Percentiles rank a stretch among this genome's conserved stretches.
phyloP scores from a whole-genome alignment of 1,140 invertebrate genomes.

The Nebria ingens region DNA sequence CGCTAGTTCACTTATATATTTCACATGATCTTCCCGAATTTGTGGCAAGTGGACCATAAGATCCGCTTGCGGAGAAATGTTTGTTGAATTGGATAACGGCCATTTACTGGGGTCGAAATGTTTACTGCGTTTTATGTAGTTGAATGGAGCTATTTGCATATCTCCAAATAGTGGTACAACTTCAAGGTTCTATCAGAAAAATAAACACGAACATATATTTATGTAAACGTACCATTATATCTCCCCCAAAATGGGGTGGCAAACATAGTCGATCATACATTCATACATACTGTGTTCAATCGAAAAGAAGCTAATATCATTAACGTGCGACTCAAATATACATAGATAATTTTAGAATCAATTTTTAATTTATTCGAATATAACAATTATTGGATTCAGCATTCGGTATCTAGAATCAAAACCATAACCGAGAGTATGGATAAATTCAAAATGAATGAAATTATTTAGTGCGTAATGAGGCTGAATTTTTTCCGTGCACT shows the following conservation, averaged over 20 bases:
- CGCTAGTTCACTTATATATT: constrained; percentile 94
- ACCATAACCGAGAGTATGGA: no score
- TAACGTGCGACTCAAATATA: no score
- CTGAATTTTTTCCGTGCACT: no score
- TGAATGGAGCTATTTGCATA: constrained; percentile 99
- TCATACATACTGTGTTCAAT: constrained; percentile 14
- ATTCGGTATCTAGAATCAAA: no score
- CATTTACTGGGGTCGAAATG: constrained; percentile 89
- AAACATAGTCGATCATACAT: constrained; percentile 9
- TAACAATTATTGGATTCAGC: no score
- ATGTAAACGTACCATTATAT: no score
- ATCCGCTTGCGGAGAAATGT: constrained; percentile 86
- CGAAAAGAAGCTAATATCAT: no score
- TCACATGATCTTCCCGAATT: constrained; percentile 94
- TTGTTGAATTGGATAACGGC: constrained; percentile 76
- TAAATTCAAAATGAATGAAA: no score
- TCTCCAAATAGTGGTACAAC: constrained; percentile 98
- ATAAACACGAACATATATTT: constrained; percentile 5
- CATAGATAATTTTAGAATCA: no score
- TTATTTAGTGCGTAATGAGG: no score
- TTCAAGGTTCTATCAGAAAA: constrained; percentile 66
- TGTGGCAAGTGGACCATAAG: constrained; percentile 90
- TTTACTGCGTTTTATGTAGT: constrained; percentile 92
- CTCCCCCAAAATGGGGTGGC: no score
- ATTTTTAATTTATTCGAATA: no score